A percentile compares a stretch with the other conserved stretches of the same genome.
Evolutionary conservation across 2,888 invertebrate species (phyloP).

Genomic region (Euzophera pinguis): DNA sequence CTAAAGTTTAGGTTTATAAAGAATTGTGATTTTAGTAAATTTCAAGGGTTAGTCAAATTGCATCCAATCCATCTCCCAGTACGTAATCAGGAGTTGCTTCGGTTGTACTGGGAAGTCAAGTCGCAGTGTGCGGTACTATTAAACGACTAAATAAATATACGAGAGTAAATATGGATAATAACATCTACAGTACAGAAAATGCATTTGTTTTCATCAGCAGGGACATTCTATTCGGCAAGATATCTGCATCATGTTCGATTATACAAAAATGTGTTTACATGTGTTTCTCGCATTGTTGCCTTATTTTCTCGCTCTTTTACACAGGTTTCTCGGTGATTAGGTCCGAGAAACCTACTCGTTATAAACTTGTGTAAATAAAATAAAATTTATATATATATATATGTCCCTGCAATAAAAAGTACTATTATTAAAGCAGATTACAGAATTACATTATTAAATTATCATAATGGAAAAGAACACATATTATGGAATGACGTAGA

Average conservation of each 20-base stretch:
- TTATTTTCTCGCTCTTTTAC: neutral
- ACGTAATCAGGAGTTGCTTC: no score
- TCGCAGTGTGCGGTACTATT: neutral
- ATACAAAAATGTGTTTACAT: neutral
- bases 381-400: no score
- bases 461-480: constrained; percentile 44
- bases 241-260: neutral
- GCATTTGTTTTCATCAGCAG: neutral
- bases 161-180: neutral
- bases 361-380: no score
- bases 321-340: neutral
- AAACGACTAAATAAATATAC: neutral
- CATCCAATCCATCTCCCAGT: no score
- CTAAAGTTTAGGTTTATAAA: no score
- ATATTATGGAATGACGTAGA: constrained; percentile 57
- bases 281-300: neutral
- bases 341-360: neutral
- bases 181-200: constrained; percentile 4
- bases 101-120: no score
- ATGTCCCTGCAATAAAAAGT: neutral
- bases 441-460: constrained; percentile 19
- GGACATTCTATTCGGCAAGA: neutral
- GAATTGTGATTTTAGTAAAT: no score
- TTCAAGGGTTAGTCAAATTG: no score
- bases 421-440: neutral